These are phyloP conservation scores for Raphicerus campestris DNA, from an alignment of 2,113 vertebrate species.

Conservation along the genomic window DNA sequence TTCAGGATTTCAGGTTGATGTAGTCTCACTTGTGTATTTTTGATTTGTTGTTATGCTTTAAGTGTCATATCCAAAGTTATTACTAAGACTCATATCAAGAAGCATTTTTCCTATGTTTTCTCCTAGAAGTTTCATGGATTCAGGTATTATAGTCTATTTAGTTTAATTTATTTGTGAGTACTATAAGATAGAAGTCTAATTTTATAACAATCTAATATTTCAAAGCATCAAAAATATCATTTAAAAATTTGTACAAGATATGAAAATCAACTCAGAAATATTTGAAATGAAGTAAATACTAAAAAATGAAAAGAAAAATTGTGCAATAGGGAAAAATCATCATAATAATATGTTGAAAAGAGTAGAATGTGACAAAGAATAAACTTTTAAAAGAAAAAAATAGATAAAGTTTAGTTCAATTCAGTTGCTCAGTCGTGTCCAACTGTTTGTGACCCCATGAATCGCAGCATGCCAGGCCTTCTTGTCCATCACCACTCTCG, in stretches of 20 bases:
- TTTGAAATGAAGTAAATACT: background rate
- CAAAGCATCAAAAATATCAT: background rate
- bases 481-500: background rate
- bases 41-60: background rate
- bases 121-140: background rate
- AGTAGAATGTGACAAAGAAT: background rate
- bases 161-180: background rate
- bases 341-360: background rate
- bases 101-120: background rate
- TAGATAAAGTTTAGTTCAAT: background rate
- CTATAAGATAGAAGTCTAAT: background rate
- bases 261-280: background rate
- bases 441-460: background rate
- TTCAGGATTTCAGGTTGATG: too few species aligned
- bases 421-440: background rate
- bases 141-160: background rate
- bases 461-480: rapidly evolving
- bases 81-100: background rate
- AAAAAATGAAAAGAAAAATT: background rate
- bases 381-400: background rate
- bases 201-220: background rate
- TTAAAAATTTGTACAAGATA: background rate
- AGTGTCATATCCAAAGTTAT: background rate
- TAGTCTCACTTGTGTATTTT: background rate
- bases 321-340: background rate